phyloP scores from a whole-genome alignment of 2,888 invertebrate genomes.

The Tiliacea aurago region DNA sequence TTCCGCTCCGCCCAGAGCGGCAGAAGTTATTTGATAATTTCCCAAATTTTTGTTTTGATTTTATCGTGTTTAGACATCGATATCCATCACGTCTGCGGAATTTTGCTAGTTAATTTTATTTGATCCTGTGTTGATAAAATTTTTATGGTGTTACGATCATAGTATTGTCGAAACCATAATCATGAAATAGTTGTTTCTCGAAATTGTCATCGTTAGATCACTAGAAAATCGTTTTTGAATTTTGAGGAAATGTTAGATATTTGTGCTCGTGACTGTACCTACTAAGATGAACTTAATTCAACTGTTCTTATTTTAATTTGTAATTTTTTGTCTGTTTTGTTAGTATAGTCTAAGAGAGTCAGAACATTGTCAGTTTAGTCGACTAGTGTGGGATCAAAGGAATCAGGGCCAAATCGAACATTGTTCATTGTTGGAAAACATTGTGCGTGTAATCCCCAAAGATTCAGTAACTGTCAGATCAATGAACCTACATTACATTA shows the following conservation, averaged over 20 bases:
- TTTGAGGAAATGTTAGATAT: background rate
- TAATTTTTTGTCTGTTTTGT: background rate
- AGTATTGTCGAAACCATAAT: background rate
- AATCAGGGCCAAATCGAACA: constrained; percentile 22
- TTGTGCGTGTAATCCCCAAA: background rate
- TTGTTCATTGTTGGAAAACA: background rate
- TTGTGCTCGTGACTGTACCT: background rate
- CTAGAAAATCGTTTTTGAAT: background rate
- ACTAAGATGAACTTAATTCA: background rate
- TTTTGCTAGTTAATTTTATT: too few species aligned
- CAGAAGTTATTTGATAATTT: too few species aligned
- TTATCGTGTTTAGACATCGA: too few species aligned
- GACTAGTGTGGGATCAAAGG: constrained; percentile 23
- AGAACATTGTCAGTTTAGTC: constrained; percentile 2
- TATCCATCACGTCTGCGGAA: too few species aligned
- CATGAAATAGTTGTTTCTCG: background rate
- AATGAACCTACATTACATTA: constrained; percentile 23
- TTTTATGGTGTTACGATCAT: background rate
- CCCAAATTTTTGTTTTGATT: too few species aligned
- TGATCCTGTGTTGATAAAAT: background rate
- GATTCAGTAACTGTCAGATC: constrained; percentile 46
- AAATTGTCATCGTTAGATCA: background rate
- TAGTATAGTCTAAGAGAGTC: background rate
- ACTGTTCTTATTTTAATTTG: background rate
- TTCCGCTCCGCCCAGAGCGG: too few species aligned